Evolutionary conservation across 2,113 vertebrate genomes (phyloP).

Genomic region (Setophaga coronata): DNA sequence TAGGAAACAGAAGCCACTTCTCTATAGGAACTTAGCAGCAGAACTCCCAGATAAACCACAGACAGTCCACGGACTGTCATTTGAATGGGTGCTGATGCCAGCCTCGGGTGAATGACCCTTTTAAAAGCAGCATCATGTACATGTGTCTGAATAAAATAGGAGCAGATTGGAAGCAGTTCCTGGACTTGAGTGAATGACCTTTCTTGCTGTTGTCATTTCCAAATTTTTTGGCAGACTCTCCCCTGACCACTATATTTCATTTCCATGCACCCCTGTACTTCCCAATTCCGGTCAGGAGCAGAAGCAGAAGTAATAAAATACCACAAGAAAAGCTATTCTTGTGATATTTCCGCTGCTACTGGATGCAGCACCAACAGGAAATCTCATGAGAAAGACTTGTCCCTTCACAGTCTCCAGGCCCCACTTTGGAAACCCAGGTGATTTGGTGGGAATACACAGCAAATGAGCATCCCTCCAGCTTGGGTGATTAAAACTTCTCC

Average conservation of each 20-base stretch:
- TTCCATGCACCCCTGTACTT: constrained; percentile 46
- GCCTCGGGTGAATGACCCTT: not conserved
- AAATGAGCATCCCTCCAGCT: not conserved
- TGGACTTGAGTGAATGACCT: not conserved
- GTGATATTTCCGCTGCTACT: constrained; percentile 60
- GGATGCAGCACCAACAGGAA: constrained; percentile 60
- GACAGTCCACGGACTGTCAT: rapidly evolving
- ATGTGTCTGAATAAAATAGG: not conserved
- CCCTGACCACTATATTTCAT: constrained; percentile 50
- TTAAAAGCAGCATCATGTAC: not conserved
- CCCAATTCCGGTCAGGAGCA: constrained; percentile 37
- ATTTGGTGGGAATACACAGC: not conserved
- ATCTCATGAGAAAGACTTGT: constrained; percentile 48
- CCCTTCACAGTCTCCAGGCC: constrained; percentile 13
- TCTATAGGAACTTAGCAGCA: constrained; percentile 15
- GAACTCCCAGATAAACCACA: constrained; percentile 13
- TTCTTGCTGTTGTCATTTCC: not conserved
- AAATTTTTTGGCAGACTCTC: constrained; percentile 39
- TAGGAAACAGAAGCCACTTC: constrained; percentile 52
- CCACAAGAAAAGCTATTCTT: constrained; percentile 62
- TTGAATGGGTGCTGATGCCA: not conserved
- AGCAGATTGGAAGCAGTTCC: not conserved
- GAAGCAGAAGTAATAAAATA: constrained; percentile 71
- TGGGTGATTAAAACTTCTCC: not conserved
- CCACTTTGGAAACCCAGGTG: not conserved